phyloP scores from a whole-genome alignment of 2,888 invertebrate species.

The Epirrita christyi region DNA sequence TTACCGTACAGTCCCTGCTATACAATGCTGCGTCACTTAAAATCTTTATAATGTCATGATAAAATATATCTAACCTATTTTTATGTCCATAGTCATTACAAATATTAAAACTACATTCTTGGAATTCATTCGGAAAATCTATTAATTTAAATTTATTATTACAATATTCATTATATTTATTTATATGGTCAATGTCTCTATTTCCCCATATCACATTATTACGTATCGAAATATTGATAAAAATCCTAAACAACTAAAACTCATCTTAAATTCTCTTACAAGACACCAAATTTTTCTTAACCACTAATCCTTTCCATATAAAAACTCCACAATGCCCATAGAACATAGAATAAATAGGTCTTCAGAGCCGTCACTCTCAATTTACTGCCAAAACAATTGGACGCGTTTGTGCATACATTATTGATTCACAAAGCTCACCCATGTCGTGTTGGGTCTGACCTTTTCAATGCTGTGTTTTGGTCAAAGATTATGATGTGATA shows the following conservation, averaged over 20 bases:
- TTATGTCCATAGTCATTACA: too few relatives aligned
- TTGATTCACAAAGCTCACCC: constrained; percentile 44
- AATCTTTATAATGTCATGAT: too few relatives aligned
- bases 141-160: too few relatives aligned
- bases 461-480: constrained; percentile 33
- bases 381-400: constrained; percentile 28
- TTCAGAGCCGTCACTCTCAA: constrained; percentile 34
- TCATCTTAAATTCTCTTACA: background rate
- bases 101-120: too few relatives aligned
- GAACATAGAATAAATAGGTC: constrained; percentile 22
- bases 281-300: background rate
- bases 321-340: constrained; percentile 9
- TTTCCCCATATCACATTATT: too few relatives aligned
- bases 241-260: background rate
- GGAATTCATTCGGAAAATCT: too few relatives aligned
- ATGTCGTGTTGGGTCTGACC: constrained; percentile 34
- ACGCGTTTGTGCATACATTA: constrained; percentile 41
- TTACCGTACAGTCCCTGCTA: too few relatives aligned
- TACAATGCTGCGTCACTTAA: too few relatives aligned
- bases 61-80: too few relatives aligned
- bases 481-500: constrained; percentile 21
- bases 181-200: too few relatives aligned
- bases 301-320: constrained; percentile 5
- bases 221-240: background rate
- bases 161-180: too few relatives aligned